Evolutionary conservation across 2,113 vertebrate species (phyloP).

Genomic region (Tachysurus fulvidraco): DNA sequence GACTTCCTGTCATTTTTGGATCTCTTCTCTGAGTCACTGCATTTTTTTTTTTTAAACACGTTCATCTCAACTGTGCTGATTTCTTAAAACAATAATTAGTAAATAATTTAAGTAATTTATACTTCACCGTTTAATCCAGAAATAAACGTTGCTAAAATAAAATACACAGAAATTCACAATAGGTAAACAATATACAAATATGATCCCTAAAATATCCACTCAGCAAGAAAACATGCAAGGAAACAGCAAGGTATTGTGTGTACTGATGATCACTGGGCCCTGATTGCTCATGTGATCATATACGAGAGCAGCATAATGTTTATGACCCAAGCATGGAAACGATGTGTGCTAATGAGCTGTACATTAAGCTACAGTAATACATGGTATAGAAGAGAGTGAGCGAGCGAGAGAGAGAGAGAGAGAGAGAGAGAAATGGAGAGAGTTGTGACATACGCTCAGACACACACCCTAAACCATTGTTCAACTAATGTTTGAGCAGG

Average conservation of each 20-base stretch:
- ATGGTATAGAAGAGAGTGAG: background rate
- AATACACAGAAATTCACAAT: no score
- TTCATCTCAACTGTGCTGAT: background rate
- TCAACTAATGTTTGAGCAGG: background rate
- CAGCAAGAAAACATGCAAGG: no score
- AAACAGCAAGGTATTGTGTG: no score
- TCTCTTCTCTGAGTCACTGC: background rate
- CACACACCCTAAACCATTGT: slow-evolving; percentile 11
- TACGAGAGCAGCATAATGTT: background rate
- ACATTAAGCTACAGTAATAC: background rate
- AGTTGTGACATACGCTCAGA: slow-evolving; percentile 3
- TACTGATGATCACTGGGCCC: background rate
- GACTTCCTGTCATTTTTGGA: background rate
- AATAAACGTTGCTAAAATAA: no score
- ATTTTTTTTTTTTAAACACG: background rate
- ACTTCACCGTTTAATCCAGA: no score
- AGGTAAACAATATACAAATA: no score
- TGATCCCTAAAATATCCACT: no score
- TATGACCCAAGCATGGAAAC: slow-evolving; percentile 10
- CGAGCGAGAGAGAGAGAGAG: background rate
- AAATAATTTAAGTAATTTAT: no score
- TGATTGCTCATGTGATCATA: slow-evolving; percentile 6
- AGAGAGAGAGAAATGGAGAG: background rate
- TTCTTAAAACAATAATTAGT: no score
- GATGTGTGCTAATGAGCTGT: slow-evolving; percentile 13